Evolutionary conservation across 1,140 invertebrate genomes (phyloP), one percentile per base, ranked within the genome.

Genomic region (Cyclina sinensis): DNA sequence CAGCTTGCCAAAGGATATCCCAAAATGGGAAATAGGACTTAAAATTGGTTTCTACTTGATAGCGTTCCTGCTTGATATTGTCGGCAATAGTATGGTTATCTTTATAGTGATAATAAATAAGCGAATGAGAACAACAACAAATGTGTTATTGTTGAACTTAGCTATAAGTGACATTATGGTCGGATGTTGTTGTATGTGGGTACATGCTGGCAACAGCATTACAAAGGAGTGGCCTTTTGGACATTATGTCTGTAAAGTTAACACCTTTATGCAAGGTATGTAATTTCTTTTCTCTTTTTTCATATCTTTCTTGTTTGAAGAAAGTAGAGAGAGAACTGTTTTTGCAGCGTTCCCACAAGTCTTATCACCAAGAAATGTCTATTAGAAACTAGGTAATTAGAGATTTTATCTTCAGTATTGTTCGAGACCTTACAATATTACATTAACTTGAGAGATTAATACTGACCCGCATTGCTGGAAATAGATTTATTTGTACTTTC

Each of bases 111-210:
- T 82, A 18, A 57, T 91, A 21, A 93, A 92, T 88, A 87, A 86
- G 43, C 74, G 86, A 27, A 93, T 93, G 93, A 46, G 91, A 30
- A 89, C 89, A 1, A 92, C 91, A 3, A 97, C 96, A 59, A 99
- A 99, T 94, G 98, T 98, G 93, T 99, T 99, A 94, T 96, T 99
- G 46, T 98, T 98, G 94, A 98, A 97, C 94, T 96, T 99, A 92
- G 98, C 99, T 3, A 96, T 99, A 62, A 99, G 98, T 0, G 99
- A 99, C 95, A 96, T 99, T 30, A 95, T 99, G 88, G 91, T 96
- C 30, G 95, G 94, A 4, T n/a, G 93, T 4, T 95, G 94, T 62
- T 96, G 95, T 62, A 96, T 96, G 95, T 96, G 96, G 96, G 94
- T 96, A 0, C 96, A 96, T 81, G 88, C 96, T 14, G 95, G 96